Conservation (phyloP, 92 coral and sea anemone genomes). For the Porites divaricata region DNA sequence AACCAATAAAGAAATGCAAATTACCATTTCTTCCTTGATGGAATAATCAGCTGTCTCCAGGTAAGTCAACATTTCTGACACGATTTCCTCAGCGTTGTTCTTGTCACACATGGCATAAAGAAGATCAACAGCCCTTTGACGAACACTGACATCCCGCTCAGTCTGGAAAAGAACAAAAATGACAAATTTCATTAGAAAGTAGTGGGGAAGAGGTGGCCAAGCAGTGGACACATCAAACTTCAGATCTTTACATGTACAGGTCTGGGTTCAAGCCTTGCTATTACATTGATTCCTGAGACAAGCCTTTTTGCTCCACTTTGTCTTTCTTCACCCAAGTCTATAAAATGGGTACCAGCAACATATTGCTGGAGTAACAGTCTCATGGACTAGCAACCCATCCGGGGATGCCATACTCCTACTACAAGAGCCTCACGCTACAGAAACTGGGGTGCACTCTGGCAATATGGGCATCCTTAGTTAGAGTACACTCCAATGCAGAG, state of each 20-base stretch:
- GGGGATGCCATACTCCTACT: no score
- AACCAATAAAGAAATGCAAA: neutral
- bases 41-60: conserved; percentile 98
- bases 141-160: conserved; percentile 98
- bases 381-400: no score
- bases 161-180: conserved; percentile 54
- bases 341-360: no score
- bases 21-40: conserved; percentile 97
- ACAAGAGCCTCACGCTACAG: no score
- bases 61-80: conserved; percentile 92
- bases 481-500: neutral
- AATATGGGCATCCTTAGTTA: neutral
- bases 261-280: no score
- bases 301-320: no score
- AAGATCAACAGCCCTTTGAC: conserved; percentile 97
- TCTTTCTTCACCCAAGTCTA: no score
- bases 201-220: no score
- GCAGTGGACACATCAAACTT: no score
- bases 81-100: conserved; percentile 97
- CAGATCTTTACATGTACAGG: no score
- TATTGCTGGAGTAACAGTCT: no score
- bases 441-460: neutral
- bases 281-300: no score
- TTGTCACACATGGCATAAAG: conserved; percentile 99
- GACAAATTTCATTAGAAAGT: neutral